Evolutionary conservation across 2,888 invertebrate species (phyloP), one percentile per base, ranked within the genome.

Genomic region (Oxycera nigricornis): DNA sequence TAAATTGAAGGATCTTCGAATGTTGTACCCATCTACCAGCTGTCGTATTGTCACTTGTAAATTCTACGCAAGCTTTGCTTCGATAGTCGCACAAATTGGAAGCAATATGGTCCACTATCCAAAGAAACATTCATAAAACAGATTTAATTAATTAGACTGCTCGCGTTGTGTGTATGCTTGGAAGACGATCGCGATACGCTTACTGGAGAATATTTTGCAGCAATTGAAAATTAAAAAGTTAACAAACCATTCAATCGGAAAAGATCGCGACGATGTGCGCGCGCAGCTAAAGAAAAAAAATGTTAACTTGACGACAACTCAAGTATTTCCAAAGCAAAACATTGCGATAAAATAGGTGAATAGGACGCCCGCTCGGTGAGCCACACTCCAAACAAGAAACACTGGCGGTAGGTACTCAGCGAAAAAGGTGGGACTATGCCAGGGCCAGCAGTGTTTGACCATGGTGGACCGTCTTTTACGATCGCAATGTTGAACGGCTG

Each of bases 391-490:
- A 20, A 22, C 17, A 55, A 55, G 20, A 55, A n/a, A 24, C 24
- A 7, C 24, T 11, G 17, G 7, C 17, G 24, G 52, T 22, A 24
- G 52, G 7, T 30, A 14, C 59, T n/a, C 28, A 30, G 26, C 17
- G 24, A 59, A 59, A 59, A 59, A 59, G 59, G 59, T 59, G 59
- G 59, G 30, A 59, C 61, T 61, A 17, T 31, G 20, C 31, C 61
- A 61, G 17, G 31, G 14, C 3, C 14, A 59, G 3, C 30, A 59
- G n/a, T n/a, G n/a, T n/a, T n/a, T n/a, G 59, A 59, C 59, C 30
- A n/a, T 59, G 30, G 30, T 59, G 59, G 59, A 59, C 30, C 59
- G 59, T 59, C 26, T 61, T 31, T 28, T 61, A n/a, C n/a, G 31
- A 31, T 28, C 61, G n/a, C 30, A 14, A 61, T 61, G 30, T 31